phyloP scores from a whole-genome alignment of 2,888 invertebrate genomes.

The Labia minor region DNA sequence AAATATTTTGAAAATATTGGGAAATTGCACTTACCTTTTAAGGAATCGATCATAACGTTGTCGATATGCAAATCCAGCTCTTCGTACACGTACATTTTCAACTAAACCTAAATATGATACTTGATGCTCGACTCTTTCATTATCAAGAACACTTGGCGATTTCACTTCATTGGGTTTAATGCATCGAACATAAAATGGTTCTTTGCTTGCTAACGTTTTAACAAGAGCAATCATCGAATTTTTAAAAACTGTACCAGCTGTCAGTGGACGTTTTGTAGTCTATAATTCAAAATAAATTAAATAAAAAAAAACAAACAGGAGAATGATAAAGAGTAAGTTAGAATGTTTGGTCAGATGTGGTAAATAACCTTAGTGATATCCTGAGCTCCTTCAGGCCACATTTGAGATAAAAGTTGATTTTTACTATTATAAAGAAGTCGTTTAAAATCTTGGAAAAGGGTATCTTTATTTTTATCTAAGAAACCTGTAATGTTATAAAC shows the following conservation, averaged over 20 bases:
- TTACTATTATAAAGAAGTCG: conserved; percentile 74
- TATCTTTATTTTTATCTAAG: conserved; percentile 95
- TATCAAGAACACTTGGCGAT: conserved; percentile 74
- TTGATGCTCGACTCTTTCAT: conserved; percentile 63
- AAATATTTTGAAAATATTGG: too few species aligned
- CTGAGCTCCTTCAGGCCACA: conserved; percentile 97
- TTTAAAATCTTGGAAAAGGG: conserved; percentile 94
- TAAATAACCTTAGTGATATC: conserved; percentile 63
- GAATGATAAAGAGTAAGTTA: too few species aligned
- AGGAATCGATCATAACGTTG: conserved; percentile 89
- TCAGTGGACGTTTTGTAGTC: conserved; percentile 90
- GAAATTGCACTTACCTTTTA: conserved; percentile 63
- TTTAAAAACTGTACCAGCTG: conserved; percentile 90
- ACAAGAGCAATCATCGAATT: conserved; percentile 88
- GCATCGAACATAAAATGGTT: conserved; percentile 94
- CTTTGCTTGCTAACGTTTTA: conserved; percentile 77
- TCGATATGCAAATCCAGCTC: conserved; percentile 95
- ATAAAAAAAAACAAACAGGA: too few species aligned
- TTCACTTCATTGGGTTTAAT: conserved; percentile 95
- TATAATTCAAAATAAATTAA: too few species aligned
- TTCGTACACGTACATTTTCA: conserved; percentile 88
- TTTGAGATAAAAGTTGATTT: conserved; percentile 62
- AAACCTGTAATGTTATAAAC: conserved; percentile 83
- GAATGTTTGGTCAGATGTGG: conserved; percentile 3
- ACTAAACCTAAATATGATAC: conserved; percentile 81